These are phyloP conservation scores for Gymnoscelis rufifasciata DNA, from an alignment of 2,888 invertebrate genomes.

Conservation along the genomic window DNA sequence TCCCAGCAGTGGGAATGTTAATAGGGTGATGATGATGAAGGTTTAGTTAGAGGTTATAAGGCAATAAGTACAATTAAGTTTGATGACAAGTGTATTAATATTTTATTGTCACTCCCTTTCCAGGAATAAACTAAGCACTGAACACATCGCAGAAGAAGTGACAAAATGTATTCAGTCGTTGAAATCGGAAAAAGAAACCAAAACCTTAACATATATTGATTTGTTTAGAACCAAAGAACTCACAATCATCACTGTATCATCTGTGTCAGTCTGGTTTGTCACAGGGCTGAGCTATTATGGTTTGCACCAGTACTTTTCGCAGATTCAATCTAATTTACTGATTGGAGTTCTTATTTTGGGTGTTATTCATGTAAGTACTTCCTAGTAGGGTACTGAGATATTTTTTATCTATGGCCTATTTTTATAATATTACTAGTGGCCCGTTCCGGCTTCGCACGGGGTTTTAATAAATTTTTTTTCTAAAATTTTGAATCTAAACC, in stretches of 20 bases:
- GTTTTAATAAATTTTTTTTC: no score
- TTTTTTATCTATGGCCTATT: no score
- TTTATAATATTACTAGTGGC: no score
- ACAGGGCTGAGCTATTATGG: constrained; percentile 47
- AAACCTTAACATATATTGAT: constrained; percentile 37
- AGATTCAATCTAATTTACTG: constrained; percentile 43
- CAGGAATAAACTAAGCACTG: constrained; percentile 43
- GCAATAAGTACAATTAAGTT: no score
- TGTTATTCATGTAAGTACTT: constrained; percentile 43
- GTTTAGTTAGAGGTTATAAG: no score
- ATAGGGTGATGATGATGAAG: no score
- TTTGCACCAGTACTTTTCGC: constrained; percentile 45
- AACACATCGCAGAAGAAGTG: constrained; percentile 40
- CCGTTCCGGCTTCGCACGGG: no score
- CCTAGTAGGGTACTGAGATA: no score
- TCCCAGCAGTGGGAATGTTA: no score
- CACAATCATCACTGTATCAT: constrained; percentile 35
- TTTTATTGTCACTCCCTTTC: no score
- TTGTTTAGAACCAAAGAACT: constrained; percentile 44
- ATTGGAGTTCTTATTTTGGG: constrained; percentile 41
- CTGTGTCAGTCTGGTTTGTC: constrained; percentile 40
- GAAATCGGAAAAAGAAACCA: constrained; percentile 29
- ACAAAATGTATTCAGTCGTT: constrained; percentile 35
- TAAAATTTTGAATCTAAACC: no score
- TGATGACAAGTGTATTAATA: no score